Evolutionary conservation across 2,113 vertebrate species (phyloP), one percentile per base, ranked within the genome.

Genomic region (Platysteira castanea): DNA sequence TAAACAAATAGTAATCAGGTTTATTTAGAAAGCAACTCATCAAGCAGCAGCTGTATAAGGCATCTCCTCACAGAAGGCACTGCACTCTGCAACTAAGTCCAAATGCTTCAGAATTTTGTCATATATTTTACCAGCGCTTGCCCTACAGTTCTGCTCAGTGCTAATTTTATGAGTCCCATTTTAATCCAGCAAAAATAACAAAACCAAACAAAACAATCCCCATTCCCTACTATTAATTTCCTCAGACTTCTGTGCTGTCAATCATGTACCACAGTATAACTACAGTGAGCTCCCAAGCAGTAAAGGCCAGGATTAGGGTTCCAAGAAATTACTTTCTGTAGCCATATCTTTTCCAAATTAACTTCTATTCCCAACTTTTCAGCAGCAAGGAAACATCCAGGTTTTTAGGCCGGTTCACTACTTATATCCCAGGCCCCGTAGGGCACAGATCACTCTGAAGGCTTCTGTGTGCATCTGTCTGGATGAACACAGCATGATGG

Each of bases 371-470:
- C 35, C 33, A 35, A 33, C 15, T 50, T 89, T 39, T 64, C 61
- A 53, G 17, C 0, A 0, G 21, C 39, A 68, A 86, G 57, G 41
- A 75, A 83, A 54, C 28, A 37, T n/a, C 6, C 23, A 33, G 6
- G 11, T 50, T 85, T 88, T 79, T 22, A 64, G n/a, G 30, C 67
- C 3, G 1, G 30, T 50, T 75, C 49, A 17, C 30, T 16, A 30
- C n/a, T 21, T 46, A 33, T 12, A 19, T 26, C 35, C 28, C 15
- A 70, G 60, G 22, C 22, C 47, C 46, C 0, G 0, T 0, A 75
- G 21, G 52, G 35, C 60, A 82, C 39, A 49, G 75, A 15, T 2
- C 0, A 0, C 53, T 42, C 78, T 31, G 50, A 53, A 52, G 33
- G 41, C 28, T 31, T 53, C 67, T 16, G 12, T 27, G 59, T 28